Conservation (phyloP, 2,888 invertebrate species). For the Megalurothrips usitatus region DNA sequence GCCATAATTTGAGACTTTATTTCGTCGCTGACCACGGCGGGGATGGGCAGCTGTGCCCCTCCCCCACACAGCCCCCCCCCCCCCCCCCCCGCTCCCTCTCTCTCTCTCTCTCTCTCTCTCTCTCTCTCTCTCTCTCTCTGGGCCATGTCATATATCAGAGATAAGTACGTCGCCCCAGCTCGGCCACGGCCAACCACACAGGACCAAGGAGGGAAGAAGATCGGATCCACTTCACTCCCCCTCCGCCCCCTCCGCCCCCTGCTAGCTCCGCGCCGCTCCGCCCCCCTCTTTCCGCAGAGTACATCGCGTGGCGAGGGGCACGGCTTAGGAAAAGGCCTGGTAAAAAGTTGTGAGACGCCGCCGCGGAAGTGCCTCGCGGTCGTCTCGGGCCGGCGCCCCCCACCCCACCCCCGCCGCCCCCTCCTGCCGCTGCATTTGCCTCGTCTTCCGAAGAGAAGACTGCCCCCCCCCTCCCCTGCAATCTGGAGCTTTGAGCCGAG, state of each 20-base stretch:
- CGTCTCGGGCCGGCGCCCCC: not conserved
- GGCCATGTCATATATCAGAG: constrained; percentile 18
- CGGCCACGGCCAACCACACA: too few species aligned
- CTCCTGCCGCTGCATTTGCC: not conserved
- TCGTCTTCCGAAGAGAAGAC: too few species aligned
- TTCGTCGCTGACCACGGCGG: not conserved
- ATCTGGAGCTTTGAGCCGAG: not conserved
- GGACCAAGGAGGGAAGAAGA: not conserved
- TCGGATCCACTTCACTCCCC: not conserved
- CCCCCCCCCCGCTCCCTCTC: too few species aligned
- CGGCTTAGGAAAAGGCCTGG: not conserved
- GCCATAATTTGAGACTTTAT: constrained; percentile 21
- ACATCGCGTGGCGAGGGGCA: not conserved
- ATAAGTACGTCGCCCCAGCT: not conserved
- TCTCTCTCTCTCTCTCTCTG: not conserved
- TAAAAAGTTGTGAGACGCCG: not conserved
- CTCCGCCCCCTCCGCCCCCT: not conserved
- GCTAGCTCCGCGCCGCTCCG: not conserved
- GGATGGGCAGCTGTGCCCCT: not conserved
- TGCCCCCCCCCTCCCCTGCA: not conserved
- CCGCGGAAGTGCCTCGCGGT: not conserved
- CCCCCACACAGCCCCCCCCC: too few species aligned
- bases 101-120: too few species aligned
- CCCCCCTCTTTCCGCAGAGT: too few species aligned
- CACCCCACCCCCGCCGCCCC: not conserved